Evolutionary conservation across 2,888 invertebrate species (phyloP), one percentile per base, ranked within the genome.

Genomic region (Drosophila percnosoma): DNA sequence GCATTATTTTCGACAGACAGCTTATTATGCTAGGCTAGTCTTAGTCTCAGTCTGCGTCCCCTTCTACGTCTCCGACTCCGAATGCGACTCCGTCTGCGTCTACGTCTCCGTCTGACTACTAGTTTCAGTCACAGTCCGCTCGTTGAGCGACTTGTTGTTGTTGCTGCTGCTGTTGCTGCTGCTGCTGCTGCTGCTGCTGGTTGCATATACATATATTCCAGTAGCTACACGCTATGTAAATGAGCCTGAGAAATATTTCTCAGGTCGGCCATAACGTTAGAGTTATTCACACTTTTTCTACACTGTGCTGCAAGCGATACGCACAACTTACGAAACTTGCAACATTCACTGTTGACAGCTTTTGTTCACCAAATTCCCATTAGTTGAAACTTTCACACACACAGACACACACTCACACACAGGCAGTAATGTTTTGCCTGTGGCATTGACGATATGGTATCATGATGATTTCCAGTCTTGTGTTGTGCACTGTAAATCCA

Each of bases 1-100:
- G 83, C 81, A 88, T 85, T 83, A 87, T 85, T 82, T 85, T 69
- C 67, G 67, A 83, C 83, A 81, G 87, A 74, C 87, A 83, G 82
- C 84, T 87, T 80, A 83, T 80, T 83, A 83, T 86, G 83, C 83
- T 78, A 71, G 77, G 54, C 82, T 75, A 67, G 67, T 40, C 63
- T 2, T 42, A 49, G 68, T 45, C 71, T n/a, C 31, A 31, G 33
- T 21, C 18, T 8, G 18, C 15, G 48, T 54, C 52, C 4, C 21
- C 48, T 31, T 52, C 40, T 6, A 11, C 31, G 38, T 38, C 33
- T 33, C 29, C 29, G 48, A 38, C 49, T 18, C 13, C 11, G n/a
- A 6, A 61, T 27, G 21, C 18, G 33, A 13, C 27, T 1, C 13
- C 15, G 48, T 48, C 42, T 5, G 15, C 48, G 29, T 63, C 42